Base-by-base conservation (phyloP, 92 coral and sea anemone genomes). In the Siderastrea radians region DNA sequence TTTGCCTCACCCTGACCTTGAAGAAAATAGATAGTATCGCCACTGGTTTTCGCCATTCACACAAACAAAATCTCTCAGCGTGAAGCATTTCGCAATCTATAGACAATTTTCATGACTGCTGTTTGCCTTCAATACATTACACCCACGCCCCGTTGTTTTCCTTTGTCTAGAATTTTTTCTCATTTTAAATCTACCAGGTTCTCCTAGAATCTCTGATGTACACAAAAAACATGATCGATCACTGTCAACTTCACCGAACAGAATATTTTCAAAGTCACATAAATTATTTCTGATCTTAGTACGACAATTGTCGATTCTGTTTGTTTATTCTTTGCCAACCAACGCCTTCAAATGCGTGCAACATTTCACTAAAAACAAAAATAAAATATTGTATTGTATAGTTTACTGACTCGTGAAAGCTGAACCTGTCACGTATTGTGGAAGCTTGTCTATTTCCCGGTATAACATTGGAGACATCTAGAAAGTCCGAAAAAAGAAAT, bases 1-100 rank as follows among this genome's bases (percentile, higher is more conserved):
- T 26, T 26, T 26, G 38, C 17, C 49, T 73, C 80, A 74, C 87
- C 87, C 65, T 84, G 87, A 84, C 87, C 87, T 84, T 84, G 72
- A 74, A 57, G 49, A 49, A 50, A 59, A 84, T 16, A 48, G 70
- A 72, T 61, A 50, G 55, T 73, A 74, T 73, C 80, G 47, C 80
- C 17, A 84, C 63, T 84, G 81, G 73, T 26, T 74, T 74, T 66
- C 51, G 2, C 80, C 69, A 61, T 71, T n/a, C 59, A 61, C 50
- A 49, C 50, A 74, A 73, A 74, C 80, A 74, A 74, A 60, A 76
- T 73, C 15, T 19, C 87, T 9, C 81, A 62, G 80, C 79, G 43
- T 62, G 81, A 3, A 65, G 60, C 53, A 75, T 84, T 61, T 72
- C 49, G 62, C 55, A 74, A 48, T 62, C 73, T 49, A 46, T 19